Conservation (phyloP, 1,140 invertebrate species). For the Drosophila repleta region DNA sequence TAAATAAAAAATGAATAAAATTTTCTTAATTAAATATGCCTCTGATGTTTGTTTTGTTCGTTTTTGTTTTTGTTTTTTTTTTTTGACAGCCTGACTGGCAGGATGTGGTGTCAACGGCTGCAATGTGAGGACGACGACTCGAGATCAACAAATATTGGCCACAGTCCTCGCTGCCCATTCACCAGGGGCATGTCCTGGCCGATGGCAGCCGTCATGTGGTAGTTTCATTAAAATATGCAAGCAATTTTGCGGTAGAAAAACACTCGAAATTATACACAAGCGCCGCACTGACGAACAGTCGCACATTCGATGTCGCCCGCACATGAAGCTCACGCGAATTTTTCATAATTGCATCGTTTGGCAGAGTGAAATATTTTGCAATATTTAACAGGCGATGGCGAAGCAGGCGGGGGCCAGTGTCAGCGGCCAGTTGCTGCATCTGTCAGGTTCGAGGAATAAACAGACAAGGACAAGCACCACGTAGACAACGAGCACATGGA, state of each 20-base stretch:
- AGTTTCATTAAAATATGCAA: conserved; percentile 80
- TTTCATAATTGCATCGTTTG: conserved; percentile 74
- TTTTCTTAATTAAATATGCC: conserved; percentile 34
- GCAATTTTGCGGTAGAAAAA: conserved; percentile 80
- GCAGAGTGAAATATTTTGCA: conserved; percentile 65
- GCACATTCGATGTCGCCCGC: conserved; percentile 1
- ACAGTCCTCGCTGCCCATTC: conserved; percentile 8
- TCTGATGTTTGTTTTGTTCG: conserved; percentile 9
- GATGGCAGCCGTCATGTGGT: conserved; percentile 68
- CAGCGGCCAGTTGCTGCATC: conserved; percentile 43
- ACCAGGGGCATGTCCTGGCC: conserved; percentile 32
- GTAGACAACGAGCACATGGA: conserved; percentile 60
- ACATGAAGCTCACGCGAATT: conserved; percentile 45
- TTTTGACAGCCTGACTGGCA: conserved; percentile 47
- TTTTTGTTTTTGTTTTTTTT: conserved; percentile 1
- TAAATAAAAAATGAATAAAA: background rate
- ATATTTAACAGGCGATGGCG: conserved; percentile 59
- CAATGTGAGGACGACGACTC: conserved; percentile 39
- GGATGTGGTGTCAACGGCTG: conserved; percentile 49
- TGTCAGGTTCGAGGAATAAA: conserved; percentile 66
- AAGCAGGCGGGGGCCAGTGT: background rate
- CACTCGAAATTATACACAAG: conserved; percentile 73
- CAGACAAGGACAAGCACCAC: conserved; percentile 38
- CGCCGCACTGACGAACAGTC: conserved; percentile 21
- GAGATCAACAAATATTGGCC: conserved; percentile 55